A percentile compares a stretch with the other conserved stretches of the same genome.
Evolutionary conservation across 2,888 invertebrate species (phyloP).

Genomic region (Rhogogaster chlorosoma): DNA sequence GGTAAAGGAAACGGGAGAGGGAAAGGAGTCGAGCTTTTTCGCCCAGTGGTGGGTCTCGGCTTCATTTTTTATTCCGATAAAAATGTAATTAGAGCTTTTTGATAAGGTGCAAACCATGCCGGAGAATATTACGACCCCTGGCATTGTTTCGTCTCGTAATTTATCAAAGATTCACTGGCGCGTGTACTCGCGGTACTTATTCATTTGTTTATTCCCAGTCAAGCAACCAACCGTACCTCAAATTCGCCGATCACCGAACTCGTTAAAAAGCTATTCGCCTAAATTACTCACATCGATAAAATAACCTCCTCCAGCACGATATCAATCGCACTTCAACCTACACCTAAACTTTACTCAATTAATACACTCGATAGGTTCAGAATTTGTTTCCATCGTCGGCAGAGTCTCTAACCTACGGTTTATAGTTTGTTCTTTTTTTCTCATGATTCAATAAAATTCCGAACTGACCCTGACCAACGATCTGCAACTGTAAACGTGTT

Average conservation of each 20-base stretch:
- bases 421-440: conserved; percentile 1
- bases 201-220: conserved; percentile 24
- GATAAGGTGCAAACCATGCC: conserved; percentile 68
- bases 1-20: neutral
- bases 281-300: conserved; percentile 4
- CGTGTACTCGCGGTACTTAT: neutral
- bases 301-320: neutral
- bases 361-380: neutral
- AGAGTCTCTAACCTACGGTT: neutral
- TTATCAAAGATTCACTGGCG: conserved; percentile 41
- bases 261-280: conserved; percentile 25
- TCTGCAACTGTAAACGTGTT: no score
- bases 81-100: conserved; percentile 72
- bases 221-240: neutral
- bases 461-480: neutral
- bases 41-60: conserved; percentile 61
- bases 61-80: conserved; percentile 73
- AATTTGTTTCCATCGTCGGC: neutral
- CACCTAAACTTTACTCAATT: neutral
- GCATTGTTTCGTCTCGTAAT: conserved; percentile 43
- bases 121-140: conserved; percentile 14
- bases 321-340: neutral
- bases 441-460: neutral
- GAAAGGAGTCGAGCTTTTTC: neutral
- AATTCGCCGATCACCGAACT: conserved; percentile 21